Base-by-base conservation (phyloP, 2,113 vertebrate genomes). In the Suncus etruscus region DNA sequence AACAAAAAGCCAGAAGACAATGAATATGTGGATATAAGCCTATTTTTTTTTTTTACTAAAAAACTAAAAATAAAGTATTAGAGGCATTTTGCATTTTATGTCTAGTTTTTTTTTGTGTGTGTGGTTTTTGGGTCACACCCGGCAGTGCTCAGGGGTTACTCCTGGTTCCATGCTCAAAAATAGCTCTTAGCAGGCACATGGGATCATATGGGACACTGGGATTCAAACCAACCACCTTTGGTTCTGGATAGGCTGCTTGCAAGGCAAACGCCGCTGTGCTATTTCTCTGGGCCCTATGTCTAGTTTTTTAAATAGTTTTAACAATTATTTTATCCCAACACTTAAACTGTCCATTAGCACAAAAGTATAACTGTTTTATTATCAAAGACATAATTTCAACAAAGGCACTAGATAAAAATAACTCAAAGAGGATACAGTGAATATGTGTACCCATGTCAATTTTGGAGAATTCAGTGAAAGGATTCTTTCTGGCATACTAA, bases 311-410 rank as follows among this genome's bases (percentile, higher is more conserved):
- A 87, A 89, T 8, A 82, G 3, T 84, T 87, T 92, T 83, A 90
- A 85, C 0, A 83, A 74, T 80, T 75, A 58, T 20, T 72, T 93
- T 69, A 82, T 22, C 12, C 25, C 58, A 93, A 51, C 65, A 4
- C 20, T n/a, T 2, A 1, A 79, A 65, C 31, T 92, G 0, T 86
- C 47, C 80, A 87, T 24, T 69, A 82, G 91, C 6, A 83, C 16
- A 51, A 69, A 81, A 29, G 22, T 65, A 61, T 3, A 66, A 29
- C 89, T 90, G 86, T 45, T 27, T 87, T 78, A 92, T 68, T 91
- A 87, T 84, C 25, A 88, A 79, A 93, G 78, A 48, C 32, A 78
- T 81, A 22, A 70, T 88, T 90, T 93, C 24, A 68, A 79, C 73
- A 92, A 87, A 82, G 81, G 88, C 16, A 27, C 70, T 76, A 25